phyloP scores from a whole-genome alignment of 2,113 vertebrate genomes.

The Edolisoma coerulescens region DNA sequence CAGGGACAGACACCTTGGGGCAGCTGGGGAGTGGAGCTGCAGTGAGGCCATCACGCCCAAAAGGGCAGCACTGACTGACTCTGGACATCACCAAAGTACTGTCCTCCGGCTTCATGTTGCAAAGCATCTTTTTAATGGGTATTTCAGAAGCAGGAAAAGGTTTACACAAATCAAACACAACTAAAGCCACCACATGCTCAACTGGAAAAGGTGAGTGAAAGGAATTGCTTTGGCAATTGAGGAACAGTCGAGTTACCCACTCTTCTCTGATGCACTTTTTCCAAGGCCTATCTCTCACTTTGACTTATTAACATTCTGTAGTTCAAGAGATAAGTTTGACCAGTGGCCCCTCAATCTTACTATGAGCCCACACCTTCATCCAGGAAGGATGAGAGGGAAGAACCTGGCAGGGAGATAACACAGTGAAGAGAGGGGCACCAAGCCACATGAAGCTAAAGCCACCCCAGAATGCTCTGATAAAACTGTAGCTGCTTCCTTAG shows the following conservation, averaged over 20 bases:
- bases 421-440: background rate
- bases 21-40: background rate
- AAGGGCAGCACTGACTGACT: background rate
- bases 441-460: background rate
- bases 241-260: constrained; percentile 1
- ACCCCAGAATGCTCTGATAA: background rate
- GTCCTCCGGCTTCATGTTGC: background rate
- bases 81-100: background rate
- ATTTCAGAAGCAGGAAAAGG: background rate
- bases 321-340: constrained; percentile 15
- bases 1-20: background rate
- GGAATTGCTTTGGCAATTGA: background rate
- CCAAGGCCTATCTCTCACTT: constrained; percentile 27
- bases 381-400: background rate
- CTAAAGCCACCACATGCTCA: too few relatives aligned
- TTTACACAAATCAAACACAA: background rate
- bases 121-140: background rate
- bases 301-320: constrained; percentile 38
- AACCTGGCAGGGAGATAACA: background rate
- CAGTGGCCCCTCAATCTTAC: background rate
- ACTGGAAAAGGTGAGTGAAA: background rate
- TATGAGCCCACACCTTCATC: background rate
- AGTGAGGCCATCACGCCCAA: background rate
- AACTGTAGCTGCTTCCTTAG: background rate
- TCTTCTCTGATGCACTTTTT: background rate